Base-by-base conservation (phyloP, 2,113 vertebrate genomes). In the Microcebus griseorufus region DNA sequence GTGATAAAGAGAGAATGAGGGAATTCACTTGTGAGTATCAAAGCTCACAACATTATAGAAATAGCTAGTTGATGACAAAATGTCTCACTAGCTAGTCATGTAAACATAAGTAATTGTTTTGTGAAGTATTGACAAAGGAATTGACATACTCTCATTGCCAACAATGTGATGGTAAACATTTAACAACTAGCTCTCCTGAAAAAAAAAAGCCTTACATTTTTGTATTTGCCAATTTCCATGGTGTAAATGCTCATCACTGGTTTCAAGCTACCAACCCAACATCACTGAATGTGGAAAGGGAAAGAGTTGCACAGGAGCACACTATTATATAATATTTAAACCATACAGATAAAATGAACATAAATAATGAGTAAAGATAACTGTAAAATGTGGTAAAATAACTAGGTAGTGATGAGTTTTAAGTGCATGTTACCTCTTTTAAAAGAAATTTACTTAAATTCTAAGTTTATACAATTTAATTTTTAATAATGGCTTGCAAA, bases 401-500 rank as follows among this genome's bases (percentile, higher is more conserved):
- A 69, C 32, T 13, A 45, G 22, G 6, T 81, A 78, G 10, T 27
- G 29, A 48, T 58, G 48, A 39, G 13, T 73, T 96, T 90, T 82
- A 6, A 32, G 39, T 48, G 18, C 76, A 53, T 64, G 12, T 72
- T 96, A 45, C 34, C 27, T 89, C 84, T 64, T 96, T 18, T 10
- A 29, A 45, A 72, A 70, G 22, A 55, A 42, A 85, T 29, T 70
- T 67, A 34, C 34, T 86, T 92, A 86, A 45, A 62, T 85, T 70
- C n/a, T 58, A 80, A 84, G 25, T 72, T 80, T 69, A 75, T 3
- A 42, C 27, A 67, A 72, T 58, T 83, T 70, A 53, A 55, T 88
- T 95, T 88, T 96, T 75, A 95, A 53, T 53, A 86, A 65, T 93
- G 25, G 1, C 42, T 78, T 90, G n/a, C 10, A 81, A 82, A 93